Conservation (phyloP, 2,888 invertebrate genomes). For the Bugulina stolonifera region DNA sequence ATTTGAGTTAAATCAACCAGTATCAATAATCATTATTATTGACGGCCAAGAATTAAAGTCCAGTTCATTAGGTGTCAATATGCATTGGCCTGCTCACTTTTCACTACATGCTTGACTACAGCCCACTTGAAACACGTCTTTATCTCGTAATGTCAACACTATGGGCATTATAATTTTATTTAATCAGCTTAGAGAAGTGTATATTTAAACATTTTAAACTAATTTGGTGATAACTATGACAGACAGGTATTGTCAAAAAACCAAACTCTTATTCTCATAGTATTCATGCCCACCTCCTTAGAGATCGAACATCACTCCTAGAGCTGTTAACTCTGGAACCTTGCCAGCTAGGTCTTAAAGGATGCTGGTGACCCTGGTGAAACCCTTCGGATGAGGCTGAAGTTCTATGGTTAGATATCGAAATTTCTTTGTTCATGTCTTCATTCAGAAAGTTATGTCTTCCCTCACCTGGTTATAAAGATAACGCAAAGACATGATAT, state of each 20-base stretch:
- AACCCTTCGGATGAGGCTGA: background rate
- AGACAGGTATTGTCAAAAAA: too few species aligned
- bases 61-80: background rate
- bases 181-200: too few species aligned
- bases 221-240: too few species aligned
- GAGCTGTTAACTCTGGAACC: constrained; percentile 12
- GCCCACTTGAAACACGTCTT: too few species aligned
- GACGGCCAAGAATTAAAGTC: background rate
- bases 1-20: background rate
- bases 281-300: too few species aligned
- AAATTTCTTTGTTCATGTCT: background rate
- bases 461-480: constrained; percentile 20
- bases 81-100: too few species aligned
- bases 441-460: constrained; percentile 24
- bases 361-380: background rate
- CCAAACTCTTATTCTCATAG: too few species aligned
- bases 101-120: too few species aligned
- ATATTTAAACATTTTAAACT: too few species aligned
- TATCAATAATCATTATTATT: background rate
- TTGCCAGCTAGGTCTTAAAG: constrained; percentile 1
- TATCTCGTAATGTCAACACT: too few species aligned
- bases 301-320: background rate
- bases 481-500: too few species aligned
- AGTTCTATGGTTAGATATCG: background rate
- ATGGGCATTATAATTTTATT: too few species aligned